A percentile compares a stretch with the other conserved stretches of the same genome.
These are phyloP conservation scores for Periparus ater DNA, from an alignment of 2,797 vertebrate genomes.

Conservation along the genomic window DNA sequence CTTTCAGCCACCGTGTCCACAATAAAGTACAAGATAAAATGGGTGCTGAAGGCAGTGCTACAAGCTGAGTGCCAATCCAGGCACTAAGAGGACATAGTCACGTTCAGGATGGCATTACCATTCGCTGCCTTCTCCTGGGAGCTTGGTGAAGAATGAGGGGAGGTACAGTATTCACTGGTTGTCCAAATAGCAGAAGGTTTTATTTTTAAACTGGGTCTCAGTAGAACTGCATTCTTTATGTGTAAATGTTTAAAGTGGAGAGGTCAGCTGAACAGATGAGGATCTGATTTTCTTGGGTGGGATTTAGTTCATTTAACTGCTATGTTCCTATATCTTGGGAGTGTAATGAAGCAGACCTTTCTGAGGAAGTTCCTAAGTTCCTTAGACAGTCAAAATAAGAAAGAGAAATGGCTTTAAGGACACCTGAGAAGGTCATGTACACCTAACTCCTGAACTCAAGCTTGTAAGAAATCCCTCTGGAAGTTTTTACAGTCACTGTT, in stretches of 20 bases:
- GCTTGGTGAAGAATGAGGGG: rapidly evolving
- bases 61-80: background rate
- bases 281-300: background rate
- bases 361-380: background rate
- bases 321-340: background rate
- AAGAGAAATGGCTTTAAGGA: background rate
- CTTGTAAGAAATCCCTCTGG: background rate
- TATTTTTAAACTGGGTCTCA: background rate
- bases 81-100: background rate
- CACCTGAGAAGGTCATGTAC: background rate
- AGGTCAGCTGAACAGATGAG: background rate
- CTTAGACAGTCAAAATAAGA: background rate
- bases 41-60: background rate
- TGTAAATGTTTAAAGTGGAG: background rate
- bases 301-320: background rate
- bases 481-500: background rate
- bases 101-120: background rate
- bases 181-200: background rate
- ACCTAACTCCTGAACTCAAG: background rate
- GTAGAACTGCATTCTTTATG: background rate
- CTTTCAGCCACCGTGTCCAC: background rate
- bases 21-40: background rate
- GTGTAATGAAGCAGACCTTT: background rate
- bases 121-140: background rate
- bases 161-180: background rate